A percentile compares a stretch with the other conserved stretches of the same genome.
Evolutionary conservation across 2,888 invertebrate species (phyloP).

Genomic region (Drosophila colorata): DNA sequence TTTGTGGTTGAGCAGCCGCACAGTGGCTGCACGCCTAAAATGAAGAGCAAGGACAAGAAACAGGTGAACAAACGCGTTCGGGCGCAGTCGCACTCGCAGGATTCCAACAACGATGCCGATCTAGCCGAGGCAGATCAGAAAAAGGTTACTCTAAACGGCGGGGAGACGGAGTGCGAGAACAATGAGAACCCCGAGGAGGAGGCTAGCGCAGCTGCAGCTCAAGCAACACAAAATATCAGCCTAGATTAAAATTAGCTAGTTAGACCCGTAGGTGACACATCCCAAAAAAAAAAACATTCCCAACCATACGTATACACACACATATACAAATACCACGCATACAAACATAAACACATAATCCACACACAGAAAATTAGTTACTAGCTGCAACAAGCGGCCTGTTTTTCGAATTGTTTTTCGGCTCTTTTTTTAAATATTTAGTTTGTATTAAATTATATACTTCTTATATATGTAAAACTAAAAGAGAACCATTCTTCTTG

Average conservation of each 20-base stretch:
- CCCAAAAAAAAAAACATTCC: conserved; percentile 51
- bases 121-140: conserved; percentile 93
- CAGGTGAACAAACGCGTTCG: conserved; percentile 59
- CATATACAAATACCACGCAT: conserved; percentile 27
- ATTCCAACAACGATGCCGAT: conserved; percentile 87
- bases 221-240: conserved; percentile 30
- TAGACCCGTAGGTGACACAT: conserved; percentile 25
- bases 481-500: neutral
- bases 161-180: conserved; percentile 77
- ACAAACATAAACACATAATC: conserved; percentile 15
- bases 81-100: conserved; percentile 58
- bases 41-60: conserved; percentile 40
- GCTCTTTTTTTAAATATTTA: conserved; percentile 34
- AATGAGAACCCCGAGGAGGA: conserved; percentile 83
- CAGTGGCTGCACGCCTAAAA: conserved; percentile 16
- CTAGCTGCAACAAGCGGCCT: conserved; percentile 37
- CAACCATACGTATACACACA: conserved; percentile 34
- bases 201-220: conserved; percentile 50
- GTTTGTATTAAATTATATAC: conserved; percentile 64
- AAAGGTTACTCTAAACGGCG: conserved; percentile 83
- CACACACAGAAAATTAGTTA: conserved; percentile 43
- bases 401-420: conserved; percentile 24
- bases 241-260: conserved; percentile 40
- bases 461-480: conserved; percentile 35
- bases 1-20: conserved; percentile 68